Base-by-base conservation (phyloP, 1,140 invertebrate genomes). In the Scaptomyza pallida region DNA sequence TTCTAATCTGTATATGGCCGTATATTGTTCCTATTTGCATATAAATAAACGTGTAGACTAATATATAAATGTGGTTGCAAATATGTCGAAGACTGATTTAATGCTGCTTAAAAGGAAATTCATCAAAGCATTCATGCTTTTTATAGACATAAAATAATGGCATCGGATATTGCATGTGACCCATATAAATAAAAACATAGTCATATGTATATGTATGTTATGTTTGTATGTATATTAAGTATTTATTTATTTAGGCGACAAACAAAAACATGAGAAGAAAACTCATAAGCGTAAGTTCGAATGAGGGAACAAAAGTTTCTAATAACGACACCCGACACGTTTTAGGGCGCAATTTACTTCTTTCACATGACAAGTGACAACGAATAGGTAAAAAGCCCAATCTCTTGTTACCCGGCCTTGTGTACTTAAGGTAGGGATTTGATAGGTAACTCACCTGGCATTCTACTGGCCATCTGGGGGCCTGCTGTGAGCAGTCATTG, bases 401-500 rank as follows among this genome's bases (percentile, higher is more conserved):
- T 37, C 12, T 37, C 33, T n/a, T 35, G 10, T 3, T n/a, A 37
- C 33, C 10, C 0, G 23, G 2, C 10, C 6, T n/a, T 3, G 33
- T 12, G 10, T n/a, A 19, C 5, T 51, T 43, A 3, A 16, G 15
- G 44, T 10, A 16, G 15, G 44, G 44, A 4, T n/a, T n/a, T n/a
- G n/a, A n/a, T n/a, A n/a, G n/a, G n/a, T n/a, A n/a, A 75, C 81
- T 92, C 88, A 96, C 96, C 93, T 97, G 96, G 92, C 96, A 97
- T 92, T 97, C 97, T 13, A 96, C 94, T 8, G 97, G 97, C 97
- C 97, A 97, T 91, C 96, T 92, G 40, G 96, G 94, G 75, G 94
- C 93, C 92, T 97, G 96, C 76, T 95, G 95, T 30, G 95, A 93
- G 78, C 95, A 95, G 61, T 93, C 92, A 69, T 92, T 88, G 70